A percentile compares a stretch with the other conserved stretches of the same genome.
phyloP scores from a whole-genome alignment of 2,113 vertebrate species.

The Colaptes auratus region DNA sequence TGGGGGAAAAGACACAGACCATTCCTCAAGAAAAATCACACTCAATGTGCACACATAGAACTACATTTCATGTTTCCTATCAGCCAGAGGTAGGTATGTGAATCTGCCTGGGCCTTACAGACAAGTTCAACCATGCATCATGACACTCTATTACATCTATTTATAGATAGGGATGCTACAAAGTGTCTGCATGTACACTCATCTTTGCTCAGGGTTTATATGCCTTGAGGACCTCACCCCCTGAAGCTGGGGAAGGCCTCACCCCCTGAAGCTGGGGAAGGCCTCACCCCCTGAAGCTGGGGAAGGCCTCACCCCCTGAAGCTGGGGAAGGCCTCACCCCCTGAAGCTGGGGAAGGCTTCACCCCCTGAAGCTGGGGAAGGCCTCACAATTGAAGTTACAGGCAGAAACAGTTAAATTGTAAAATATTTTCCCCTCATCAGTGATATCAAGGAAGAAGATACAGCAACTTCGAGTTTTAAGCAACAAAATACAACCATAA shows the following conservation, averaged over 20 bases:
- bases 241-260: background rate
- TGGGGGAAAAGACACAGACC: background rate
- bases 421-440: background rate
- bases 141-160: background rate
- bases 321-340: too few species aligned
- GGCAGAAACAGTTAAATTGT: background rate
- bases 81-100: background rate
- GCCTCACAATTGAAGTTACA: background rate
- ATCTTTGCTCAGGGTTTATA: background rate
- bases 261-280: background rate
- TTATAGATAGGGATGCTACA: background rate
- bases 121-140: fast-evolving
- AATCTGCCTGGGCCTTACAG: background rate
- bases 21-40: background rate
- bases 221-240: background rate
- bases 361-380: too few species aligned
- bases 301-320: background rate
- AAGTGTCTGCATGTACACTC: fast-evolving
- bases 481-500: background rate
- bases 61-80: background rate
- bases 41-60: fast-evolving
- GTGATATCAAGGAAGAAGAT: background rate
- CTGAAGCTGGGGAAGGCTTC: background rate
- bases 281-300: background rate
- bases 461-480: background rate